A percentile compares a stretch with the other conserved stretches of the same genome.
phyloP scores from a whole-genome alignment of 2,797 vertebrate species.

The Chromis chromis region DNA sequence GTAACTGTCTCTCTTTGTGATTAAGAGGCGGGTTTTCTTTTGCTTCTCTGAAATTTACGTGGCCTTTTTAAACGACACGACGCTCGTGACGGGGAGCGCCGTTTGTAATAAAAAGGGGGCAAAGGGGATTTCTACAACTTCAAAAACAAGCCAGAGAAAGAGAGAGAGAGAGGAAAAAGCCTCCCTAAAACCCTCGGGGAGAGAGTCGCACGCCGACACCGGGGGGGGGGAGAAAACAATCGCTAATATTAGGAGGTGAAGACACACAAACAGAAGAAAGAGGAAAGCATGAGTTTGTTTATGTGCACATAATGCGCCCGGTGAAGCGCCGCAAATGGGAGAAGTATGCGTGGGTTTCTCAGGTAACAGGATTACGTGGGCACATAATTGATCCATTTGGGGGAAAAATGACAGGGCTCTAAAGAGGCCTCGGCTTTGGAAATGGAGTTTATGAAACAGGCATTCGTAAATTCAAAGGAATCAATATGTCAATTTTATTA shows the following conservation, averaged over 20 bases:
- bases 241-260: slow-evolving; percentile 86
- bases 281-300: slow-evolving; percentile 89
- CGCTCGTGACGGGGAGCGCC: slow-evolving; percentile 40
- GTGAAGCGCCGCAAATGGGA: slow-evolving; percentile 94
- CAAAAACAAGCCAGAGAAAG: slow-evolving; percentile 55
- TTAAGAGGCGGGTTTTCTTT: slow-evolving; percentile 22
- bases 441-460: slow-evolving; percentile 99
- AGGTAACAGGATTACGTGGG: slow-evolving; percentile 99
- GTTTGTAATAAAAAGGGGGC: slow-evolving; percentile 37
- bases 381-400: slow-evolving; percentile 99
- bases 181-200: slow-evolving; percentile 84
- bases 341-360: slow-evolving; percentile 98
- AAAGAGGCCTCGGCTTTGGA: slow-evolving; percentile 96
- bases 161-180: slow-evolving; percentile 34
- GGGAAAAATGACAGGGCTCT: slow-evolving; percentile 95
- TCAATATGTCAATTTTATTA: slow-evolving; percentile 99
- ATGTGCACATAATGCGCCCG: slow-evolving; percentile 94
- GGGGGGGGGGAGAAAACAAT: slow-evolving; percentile 85
- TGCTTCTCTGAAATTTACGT: no score
- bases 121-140: slow-evolving; percentile 66
- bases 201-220: slow-evolving; percentile 83
- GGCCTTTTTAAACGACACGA: no score
- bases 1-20: slow-evolving; percentile 32
- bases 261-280: slow-evolving; percentile 8
- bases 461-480: slow-evolving; percentile 99